These are phyloP conservation scores for Pherbina coryleti DNA, from an alignment of 2,888 invertebrate species.

Conservation along the genomic window DNA sequence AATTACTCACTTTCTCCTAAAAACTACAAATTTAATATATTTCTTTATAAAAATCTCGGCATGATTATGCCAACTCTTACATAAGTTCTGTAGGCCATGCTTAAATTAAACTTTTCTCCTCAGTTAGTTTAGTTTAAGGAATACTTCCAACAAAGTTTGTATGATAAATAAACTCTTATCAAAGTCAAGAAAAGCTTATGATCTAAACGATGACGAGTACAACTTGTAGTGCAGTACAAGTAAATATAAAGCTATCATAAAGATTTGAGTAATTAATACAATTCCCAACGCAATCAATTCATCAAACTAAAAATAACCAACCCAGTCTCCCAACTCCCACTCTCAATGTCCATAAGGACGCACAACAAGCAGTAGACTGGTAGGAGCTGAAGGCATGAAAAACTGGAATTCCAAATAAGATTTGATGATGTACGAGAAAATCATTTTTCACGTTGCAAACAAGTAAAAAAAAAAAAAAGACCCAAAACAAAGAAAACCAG, in stretches of 20 bases:
- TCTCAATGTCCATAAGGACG: not conserved
- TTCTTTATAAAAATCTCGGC: too few species aligned
- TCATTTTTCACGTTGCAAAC: constrained; percentile 21
- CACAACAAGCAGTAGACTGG: not conserved
- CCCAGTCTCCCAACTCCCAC: not conserved
- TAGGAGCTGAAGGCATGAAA: not conserved
- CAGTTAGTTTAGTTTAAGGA: not conserved
- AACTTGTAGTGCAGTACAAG: not conserved
- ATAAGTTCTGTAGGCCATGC: too few species aligned
- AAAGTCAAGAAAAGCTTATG: not conserved
- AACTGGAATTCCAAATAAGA: not conserved
- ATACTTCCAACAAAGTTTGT: not conserved
- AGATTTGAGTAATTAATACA: constrained; percentile 52
- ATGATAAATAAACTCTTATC: constrained; percentile 21
- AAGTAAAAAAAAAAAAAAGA: not conserved
- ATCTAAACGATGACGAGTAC: not conserved
- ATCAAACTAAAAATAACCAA: constrained; percentile 17
- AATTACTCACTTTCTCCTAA: too few species aligned
- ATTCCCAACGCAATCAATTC: constrained; percentile 53
- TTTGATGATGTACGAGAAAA: constrained; percentile 12
- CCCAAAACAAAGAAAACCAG: not conserved
- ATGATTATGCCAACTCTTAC: too few species aligned
- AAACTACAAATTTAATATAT: too few species aligned
- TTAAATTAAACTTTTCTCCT: not conserved
- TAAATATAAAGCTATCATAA: constrained; percentile 41